phyloP scores from a whole-genome alignment of 2,888 invertebrate genomes.

The Drosophila parthenogenetica region DNA sequence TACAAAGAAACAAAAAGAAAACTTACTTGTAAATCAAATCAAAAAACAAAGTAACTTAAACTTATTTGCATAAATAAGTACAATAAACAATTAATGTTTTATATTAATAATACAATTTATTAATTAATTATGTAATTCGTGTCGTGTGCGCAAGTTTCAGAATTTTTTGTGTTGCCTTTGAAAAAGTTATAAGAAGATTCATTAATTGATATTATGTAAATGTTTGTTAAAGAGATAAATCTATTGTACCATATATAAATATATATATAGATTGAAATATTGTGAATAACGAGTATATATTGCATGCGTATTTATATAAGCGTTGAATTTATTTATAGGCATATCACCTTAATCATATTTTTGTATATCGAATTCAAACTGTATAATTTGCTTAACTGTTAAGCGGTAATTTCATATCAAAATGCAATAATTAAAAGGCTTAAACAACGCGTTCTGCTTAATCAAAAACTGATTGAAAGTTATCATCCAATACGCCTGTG shows the following conservation, averaged over 20 bases:
- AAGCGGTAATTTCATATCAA: constrained; percentile 68
- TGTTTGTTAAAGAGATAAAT: constrained; percentile 64
- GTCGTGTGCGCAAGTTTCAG: constrained; percentile 66
- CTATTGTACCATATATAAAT: constrained; percentile 34
- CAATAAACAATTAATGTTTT: constrained; percentile 63
- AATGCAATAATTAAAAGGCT: constrained; percentile 44
- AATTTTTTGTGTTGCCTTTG: constrained; percentile 63
- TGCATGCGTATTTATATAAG: constrained; percentile 47
- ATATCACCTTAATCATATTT: constrained; percentile 68
- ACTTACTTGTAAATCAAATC: constrained; percentile 50
- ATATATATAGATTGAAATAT: constrained; percentile 23
- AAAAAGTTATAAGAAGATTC: constrained; percentile 13
- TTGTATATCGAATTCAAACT: constrained; percentile 60
- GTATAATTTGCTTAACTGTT: constrained; percentile 62
- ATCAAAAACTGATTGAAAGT: constrained; percentile 21
- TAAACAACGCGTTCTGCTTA: constrained; percentile 47
- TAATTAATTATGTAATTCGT: constrained; percentile 30
- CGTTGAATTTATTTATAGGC: constrained; percentile 78
- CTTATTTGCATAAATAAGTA: constrained; percentile 44
- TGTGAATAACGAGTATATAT: constrained; percentile 24
- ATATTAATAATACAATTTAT: constrained; percentile 54
- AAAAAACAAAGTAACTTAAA: constrained; percentile 25
- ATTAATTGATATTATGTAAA: constrained; percentile 60
- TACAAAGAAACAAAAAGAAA: constrained; percentile 48
- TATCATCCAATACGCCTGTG: constrained; percentile 27